These are phyloP conservation scores for Bimastos eiseni DNA, from an alignment of 2,888 invertebrate genomes.

Conservation along the genomic window DNA sequence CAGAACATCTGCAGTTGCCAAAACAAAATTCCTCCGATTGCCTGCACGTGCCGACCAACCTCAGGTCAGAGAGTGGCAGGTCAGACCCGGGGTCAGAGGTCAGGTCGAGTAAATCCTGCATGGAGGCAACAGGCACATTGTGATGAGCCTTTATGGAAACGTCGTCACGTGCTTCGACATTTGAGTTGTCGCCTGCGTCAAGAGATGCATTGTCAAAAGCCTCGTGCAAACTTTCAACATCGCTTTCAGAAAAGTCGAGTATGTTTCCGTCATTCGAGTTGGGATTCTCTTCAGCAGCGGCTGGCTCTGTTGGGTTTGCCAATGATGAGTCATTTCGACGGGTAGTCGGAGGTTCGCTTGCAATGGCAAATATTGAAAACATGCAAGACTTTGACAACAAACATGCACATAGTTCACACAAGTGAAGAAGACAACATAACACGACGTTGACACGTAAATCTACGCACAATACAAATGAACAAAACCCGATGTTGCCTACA, in stretches of 20 bases:
- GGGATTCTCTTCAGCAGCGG: not conserved
- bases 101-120: not conserved
- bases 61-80: not conserved
- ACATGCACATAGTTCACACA: not conserved
- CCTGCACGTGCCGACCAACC: constrained; percentile 15
- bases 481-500: not conserved
- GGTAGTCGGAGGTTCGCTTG: not conserved
- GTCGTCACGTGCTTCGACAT: not conserved
- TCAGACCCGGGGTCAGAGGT: constrained; percentile 1
- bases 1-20: not conserved
- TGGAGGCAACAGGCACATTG: not conserved
- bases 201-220: not conserved
- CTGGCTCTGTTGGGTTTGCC: not conserved
- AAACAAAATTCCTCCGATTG: not conserved
- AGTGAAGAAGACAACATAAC: no score
- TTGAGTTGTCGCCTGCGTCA: not conserved
- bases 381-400: not conserved
- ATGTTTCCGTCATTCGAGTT: constrained; percentile 8
- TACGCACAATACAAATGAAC: not conserved
- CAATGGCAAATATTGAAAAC: not conserved
- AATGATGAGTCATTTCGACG: not conserved
- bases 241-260: constrained; percentile 6
- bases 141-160: not conserved
- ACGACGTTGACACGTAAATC: not conserved
- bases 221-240: not conserved